Evolutionary conservation across 2,888 invertebrate genomes (phyloP).

Genomic region (Epicampocera succincta): DNA sequence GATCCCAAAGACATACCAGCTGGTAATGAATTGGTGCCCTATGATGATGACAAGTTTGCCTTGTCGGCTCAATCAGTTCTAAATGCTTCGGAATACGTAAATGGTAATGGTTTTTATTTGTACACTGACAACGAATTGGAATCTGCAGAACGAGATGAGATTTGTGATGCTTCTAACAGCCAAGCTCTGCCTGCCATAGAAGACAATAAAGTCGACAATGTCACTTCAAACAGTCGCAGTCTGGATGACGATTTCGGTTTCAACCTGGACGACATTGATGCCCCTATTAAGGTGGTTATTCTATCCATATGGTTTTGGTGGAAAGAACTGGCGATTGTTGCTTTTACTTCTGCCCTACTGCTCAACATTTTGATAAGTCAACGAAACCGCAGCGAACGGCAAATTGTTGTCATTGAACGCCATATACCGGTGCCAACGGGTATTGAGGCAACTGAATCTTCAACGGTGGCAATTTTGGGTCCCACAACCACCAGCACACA

Average conservation of each 20-base stretch:
- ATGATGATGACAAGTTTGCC: constrained; percentile 81
- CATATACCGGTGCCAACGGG: constrained; percentile 81
- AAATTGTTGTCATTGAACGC: constrained; percentile 81
- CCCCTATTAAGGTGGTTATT: constrained; percentile 87
- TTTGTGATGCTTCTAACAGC: constrained; percentile 64
- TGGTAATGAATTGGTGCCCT: constrained; percentile 76
- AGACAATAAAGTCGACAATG: constrained; percentile 71
- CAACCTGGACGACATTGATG: constrained; percentile 83
- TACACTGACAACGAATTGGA: constrained; percentile 83
- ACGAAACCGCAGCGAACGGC: constrained; percentile 77
- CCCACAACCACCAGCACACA: constrained; percentile 63
- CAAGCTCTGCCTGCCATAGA: constrained; percentile 61
- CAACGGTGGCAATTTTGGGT: constrained; percentile 76
- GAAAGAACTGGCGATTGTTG: constrained; percentile 91
- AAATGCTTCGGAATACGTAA: constrained; percentile 87
- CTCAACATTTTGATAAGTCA: constrained; percentile 86
- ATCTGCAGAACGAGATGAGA: constrained; percentile 48
- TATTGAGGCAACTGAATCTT: constrained; percentile 79
- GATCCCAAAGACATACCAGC: constrained; percentile 55
- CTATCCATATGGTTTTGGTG: constrained; percentile 91
- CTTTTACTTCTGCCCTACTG: constrained; percentile 87
- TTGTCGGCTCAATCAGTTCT: constrained; percentile 88
- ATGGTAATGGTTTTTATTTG: constrained; percentile 91
- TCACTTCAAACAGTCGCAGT: constrained; percentile 69
- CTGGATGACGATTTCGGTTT: constrained; percentile 75